Conservation (phyloP, 2,797 vertebrate species). For the Vipera ursinii region DNA sequence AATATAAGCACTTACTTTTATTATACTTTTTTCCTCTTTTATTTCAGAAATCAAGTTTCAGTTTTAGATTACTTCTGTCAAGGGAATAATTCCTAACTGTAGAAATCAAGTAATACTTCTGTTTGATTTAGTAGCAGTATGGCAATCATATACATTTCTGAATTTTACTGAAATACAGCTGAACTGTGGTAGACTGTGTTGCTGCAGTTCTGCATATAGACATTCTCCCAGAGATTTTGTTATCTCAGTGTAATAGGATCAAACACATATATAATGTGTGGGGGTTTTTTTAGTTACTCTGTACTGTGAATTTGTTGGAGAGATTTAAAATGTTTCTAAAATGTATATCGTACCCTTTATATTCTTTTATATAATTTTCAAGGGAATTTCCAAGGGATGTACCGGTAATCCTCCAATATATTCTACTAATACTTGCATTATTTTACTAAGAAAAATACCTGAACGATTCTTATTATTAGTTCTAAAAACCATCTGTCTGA, state of each 20-base stretch:
- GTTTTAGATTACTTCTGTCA: neutral
- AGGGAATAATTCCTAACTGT: neutral
- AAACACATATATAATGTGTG: neutral
- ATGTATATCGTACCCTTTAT: neutral
- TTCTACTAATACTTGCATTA: neutral
- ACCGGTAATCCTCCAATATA: too few relatives aligned
- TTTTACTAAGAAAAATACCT: neutral
- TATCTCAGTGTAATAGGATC: slow-evolving; percentile 13
- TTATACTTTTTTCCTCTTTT: neutral
- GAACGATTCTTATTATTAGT: neutral
- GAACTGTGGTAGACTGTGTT: neutral
- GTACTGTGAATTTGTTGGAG: neutral
- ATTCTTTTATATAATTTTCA: neutral
- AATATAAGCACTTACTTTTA: neutral
- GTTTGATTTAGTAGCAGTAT: slow-evolving; percentile 18
- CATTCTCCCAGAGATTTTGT: neutral
- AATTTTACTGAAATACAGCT: slow-evolving; percentile 16
- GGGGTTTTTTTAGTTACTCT: neutral
- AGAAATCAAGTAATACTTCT: slow-evolving; percentile 20
- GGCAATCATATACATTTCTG: slow-evolving; percentile 16
- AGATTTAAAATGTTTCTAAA: neutral
- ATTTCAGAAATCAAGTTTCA: slow-evolving; percentile 19
- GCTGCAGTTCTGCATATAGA: neutral
- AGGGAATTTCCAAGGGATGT: neutral
- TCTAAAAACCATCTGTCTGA: neutral